Conservation (phyloP, 2,888 invertebrate genomes). For the Tachina grossa region DNA sequence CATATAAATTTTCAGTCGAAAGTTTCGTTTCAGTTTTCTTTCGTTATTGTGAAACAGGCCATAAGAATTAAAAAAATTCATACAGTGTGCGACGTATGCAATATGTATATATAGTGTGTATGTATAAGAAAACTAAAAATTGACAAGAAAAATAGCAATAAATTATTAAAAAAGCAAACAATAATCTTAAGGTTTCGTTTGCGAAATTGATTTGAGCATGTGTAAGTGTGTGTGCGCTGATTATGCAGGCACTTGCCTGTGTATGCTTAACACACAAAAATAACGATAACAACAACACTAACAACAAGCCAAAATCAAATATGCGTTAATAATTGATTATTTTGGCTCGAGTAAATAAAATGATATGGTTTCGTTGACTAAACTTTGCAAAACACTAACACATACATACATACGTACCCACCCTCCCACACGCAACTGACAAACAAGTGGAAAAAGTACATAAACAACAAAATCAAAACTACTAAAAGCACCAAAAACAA, state of each 20-base stretch:
- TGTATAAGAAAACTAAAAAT: background rate
- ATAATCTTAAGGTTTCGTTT: conserved; percentile 26
- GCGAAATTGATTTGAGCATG: conserved; percentile 27
- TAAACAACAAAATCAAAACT: conserved; percentile 48
- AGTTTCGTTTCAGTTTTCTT: too few relatives aligned
- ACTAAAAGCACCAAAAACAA: conserved; percentile 16
- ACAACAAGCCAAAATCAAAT: conserved; percentile 70
- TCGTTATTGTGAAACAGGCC: too few relatives aligned
- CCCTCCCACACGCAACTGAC: conserved; percentile 4
- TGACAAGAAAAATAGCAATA: conserved; percentile 5
- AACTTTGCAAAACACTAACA: conserved; percentile 9
- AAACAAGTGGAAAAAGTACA: conserved; percentile 43
- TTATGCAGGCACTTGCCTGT: conserved; percentile 56
- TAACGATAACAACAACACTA: background rate
- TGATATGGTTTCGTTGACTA: conserved; percentile 63
- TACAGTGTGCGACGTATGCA: too few relatives aligned
- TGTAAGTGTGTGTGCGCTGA: conserved; percentile 17
- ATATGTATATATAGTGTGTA: too few relatives aligned
- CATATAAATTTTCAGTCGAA: too few relatives aligned
- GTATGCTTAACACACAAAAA: conserved; percentile 54
- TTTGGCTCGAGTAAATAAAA: conserved; percentile 67
- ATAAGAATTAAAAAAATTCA: too few relatives aligned
- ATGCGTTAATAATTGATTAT: conserved; percentile 74
- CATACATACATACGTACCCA: background rate
- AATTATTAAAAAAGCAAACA: conserved; percentile 26